Conservation (phyloP, 1,140 invertebrate species). For the Heliconius melpomene region DNA sequence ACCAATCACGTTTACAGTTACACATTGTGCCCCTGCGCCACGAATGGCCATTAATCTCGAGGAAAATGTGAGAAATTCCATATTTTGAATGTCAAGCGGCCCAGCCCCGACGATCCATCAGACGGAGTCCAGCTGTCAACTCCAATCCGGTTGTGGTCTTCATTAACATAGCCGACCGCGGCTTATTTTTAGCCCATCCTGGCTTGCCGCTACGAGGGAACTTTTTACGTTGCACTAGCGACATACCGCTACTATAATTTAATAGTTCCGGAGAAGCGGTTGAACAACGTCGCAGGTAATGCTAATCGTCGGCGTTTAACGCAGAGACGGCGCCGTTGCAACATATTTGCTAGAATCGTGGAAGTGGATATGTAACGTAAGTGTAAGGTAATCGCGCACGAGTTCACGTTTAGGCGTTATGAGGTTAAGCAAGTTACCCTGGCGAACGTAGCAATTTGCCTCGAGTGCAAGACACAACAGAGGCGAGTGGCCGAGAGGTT, state of each 20-base stretch:
- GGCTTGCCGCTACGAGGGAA: conserved; percentile 41
- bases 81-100: conserved; percentile 27
- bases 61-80: not conserved
- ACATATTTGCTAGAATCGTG: conserved; percentile 49
- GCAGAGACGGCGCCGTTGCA: conserved; percentile 51
- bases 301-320: conserved; percentile 52
- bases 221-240: conserved; percentile 37
- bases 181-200: conserved; percentile 56
- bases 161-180: conserved; percentile 52
- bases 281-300: conserved; percentile 51
- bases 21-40: no score
- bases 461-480: conserved; percentile 53
- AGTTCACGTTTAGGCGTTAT: conserved; percentile 37
- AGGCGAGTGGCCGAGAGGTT: conserved; percentile 43
- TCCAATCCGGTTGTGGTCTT: conserved; percentile 55
- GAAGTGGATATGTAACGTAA: conserved; percentile 14
- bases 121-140: conserved; percentile 46
- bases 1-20: no score
- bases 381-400: conserved; percentile 35
- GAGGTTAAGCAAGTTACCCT: conserved; percentile 49
- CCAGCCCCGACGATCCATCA: conserved; percentile 44
- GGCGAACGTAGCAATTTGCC: conserved; percentile 54
- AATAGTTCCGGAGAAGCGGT: conserved; percentile 66
- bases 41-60: not conserved
- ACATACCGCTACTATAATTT: conserved; percentile 57